phyloP scores from a whole-genome alignment of 2,797 vertebrate species.

The Lithobates pipiens region DNA sequence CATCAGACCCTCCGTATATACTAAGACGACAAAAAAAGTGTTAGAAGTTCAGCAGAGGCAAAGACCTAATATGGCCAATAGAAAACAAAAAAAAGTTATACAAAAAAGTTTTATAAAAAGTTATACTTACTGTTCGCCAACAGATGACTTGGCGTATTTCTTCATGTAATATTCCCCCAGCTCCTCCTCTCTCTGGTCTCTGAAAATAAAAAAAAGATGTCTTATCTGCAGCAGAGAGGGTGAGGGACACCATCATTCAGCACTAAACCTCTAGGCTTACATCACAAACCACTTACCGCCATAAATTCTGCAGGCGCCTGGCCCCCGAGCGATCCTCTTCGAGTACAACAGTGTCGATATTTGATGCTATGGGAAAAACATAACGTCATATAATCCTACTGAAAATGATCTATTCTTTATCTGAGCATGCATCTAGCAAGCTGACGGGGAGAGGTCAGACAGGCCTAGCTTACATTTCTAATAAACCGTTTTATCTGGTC shows the following conservation, averaged over 20 bases:
- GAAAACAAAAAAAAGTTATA: background rate
- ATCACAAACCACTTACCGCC: constrained; percentile 78
- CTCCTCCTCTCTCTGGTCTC: constrained; percentile 93
- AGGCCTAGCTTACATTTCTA: too few species aligned
- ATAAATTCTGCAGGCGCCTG: constrained; percentile 90
- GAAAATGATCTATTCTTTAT: too few species aligned
- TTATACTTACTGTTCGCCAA: constrained; percentile 88
- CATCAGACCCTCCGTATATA: constrained; percentile 87
- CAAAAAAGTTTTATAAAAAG: too few species aligned
- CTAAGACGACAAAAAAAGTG: constrained; percentile 67
- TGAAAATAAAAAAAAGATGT: constrained; percentile 60
- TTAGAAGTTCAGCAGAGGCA: background rate
- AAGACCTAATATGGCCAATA: background rate
- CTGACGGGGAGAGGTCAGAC: too few species aligned
- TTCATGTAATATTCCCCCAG: constrained; percentile 97
- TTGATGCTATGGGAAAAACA: constrained; percentile 79
- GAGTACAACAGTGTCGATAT: constrained; percentile 88
- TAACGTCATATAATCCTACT: background rate
- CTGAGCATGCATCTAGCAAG: too few species aligned
- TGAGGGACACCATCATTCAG: background rate
- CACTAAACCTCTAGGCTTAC: background rate
- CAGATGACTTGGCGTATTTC: constrained; percentile 92
- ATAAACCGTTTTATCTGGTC: too few species aligned
- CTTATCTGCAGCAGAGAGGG: fast-evolving
- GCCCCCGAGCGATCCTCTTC: constrained; percentile 94